phyloP scores from a whole-genome alignment of 2,888 invertebrate species.

The Meliscaeva auricollis region DNA sequence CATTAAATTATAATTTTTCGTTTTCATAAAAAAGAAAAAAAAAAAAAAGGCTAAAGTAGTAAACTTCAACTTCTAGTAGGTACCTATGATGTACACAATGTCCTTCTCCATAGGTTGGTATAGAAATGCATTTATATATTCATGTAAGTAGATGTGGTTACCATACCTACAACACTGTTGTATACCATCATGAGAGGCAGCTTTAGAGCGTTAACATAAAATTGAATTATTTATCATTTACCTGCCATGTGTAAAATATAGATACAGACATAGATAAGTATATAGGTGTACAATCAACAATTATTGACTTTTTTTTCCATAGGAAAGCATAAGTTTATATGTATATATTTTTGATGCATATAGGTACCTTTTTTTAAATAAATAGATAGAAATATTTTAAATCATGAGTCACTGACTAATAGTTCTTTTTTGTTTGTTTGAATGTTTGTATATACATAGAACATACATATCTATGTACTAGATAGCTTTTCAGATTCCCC shows the following conservation, averaged over 20 bases:
- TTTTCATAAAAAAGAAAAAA: background rate
- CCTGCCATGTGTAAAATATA: background rate
- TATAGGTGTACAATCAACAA: slow-evolving; percentile 16
- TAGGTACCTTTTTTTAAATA: background rate
- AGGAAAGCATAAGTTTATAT: background rate
- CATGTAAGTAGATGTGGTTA: background rate
- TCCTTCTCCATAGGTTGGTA: background rate
- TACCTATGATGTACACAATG: background rate
- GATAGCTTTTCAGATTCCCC: background rate
- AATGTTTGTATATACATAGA: too few relatives aligned
- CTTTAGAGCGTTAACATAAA: slow-evolving; percentile 6
- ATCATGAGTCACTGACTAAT: slow-evolving; percentile 30
- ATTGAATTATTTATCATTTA: slow-evolving; percentile 30
- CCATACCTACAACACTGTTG: background rate
- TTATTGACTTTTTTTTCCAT: slow-evolving; percentile 3
- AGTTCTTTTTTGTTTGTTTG: background rate
- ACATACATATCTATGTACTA: too few relatives aligned
- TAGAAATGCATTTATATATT: background rate
- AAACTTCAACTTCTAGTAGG: background rate
- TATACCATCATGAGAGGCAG: background rate
- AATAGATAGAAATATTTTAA: slow-evolving; percentile 21
- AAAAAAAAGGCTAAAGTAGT: background rate
- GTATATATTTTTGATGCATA: background rate
- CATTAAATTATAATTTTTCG: background rate
- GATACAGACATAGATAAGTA: background rate